These are phyloP conservation scores for Platalea minor DNA, from an alignment of 2,797 vertebrate genomes.

Conservation along the genomic window DNA sequence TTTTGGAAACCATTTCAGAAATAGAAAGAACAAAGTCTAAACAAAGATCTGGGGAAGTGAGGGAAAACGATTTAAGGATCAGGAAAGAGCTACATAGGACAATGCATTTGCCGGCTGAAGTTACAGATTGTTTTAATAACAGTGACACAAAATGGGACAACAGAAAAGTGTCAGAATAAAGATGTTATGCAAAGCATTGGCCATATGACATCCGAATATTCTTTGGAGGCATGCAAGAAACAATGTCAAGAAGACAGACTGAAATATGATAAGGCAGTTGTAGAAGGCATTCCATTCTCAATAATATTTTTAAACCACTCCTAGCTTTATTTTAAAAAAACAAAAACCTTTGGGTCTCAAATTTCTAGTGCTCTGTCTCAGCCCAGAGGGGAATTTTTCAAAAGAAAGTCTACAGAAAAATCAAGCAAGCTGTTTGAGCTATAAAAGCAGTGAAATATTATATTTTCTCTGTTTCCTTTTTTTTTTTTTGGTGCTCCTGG, in stretches of 20 bases:
- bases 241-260: neutral
- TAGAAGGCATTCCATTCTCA: conserved; percentile 49
- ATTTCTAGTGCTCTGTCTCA: neutral
- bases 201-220: neutral
- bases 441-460: conserved; percentile 16
- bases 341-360: conserved; percentile 11
- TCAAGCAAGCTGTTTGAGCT: conserved; percentile 13
- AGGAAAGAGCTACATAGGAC: neutral
- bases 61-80: neutral
- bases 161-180: neutral
- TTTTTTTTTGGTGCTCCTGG: neutral
- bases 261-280: conserved; percentile 31
- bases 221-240: conserved; percentile 6
- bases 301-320: conserved; percentile 47
- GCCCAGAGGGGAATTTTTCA: conserved; percentile 45
- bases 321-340: conserved; percentile 17
- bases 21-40: neutral
- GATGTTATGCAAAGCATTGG: neutral
- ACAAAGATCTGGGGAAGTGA: neutral
- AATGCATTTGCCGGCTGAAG: neutral
- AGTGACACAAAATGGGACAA: neutral
- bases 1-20: neutral
- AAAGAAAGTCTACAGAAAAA: conserved; percentile 10
- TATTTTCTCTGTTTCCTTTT: neutral
- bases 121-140: neutral